Conservation (phyloP, 2,888 invertebrate genomes). For the Lampropteryx suffumata region DNA sequence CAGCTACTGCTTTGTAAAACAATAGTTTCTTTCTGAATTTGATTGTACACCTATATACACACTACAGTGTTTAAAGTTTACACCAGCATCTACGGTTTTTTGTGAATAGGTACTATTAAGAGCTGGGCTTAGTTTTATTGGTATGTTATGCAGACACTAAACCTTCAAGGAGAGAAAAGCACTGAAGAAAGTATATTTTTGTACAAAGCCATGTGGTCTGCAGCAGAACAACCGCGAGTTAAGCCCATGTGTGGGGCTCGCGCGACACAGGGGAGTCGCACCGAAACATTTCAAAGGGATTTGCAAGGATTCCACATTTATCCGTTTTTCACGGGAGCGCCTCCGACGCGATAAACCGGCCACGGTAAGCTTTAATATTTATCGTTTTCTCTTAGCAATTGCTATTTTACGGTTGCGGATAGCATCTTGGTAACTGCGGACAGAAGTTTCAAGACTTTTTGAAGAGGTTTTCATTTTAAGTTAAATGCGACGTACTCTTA, state of each 20-base stretch:
- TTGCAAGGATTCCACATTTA: constrained; percentile 63
- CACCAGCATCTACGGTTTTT: too few relatives aligned
- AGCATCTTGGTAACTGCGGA: constrained; percentile 1
- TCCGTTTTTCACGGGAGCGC: constrained; percentile 69
- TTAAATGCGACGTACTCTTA: too few relatives aligned
- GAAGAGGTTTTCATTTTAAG: background rate
- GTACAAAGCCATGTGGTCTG: constrained; percentile 10
- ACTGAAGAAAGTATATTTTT: constrained; percentile 7
- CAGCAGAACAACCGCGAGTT: constrained; percentile 3
- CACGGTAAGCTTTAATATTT: constrained; percentile 72
- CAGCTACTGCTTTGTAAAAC: too few relatives aligned
- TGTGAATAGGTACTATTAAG: too few relatives aligned
- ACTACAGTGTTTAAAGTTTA: too few relatives aligned
- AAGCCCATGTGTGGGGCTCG: constrained; percentile 6
- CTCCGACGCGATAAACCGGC: constrained; percentile 61
- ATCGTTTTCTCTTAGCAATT: constrained; percentile 58
- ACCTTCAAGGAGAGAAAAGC: background rate
- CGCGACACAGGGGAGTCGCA: constrained; percentile 45
- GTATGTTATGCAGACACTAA: background rate
- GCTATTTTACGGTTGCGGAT: constrained; percentile 28
- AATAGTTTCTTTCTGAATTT: too few relatives aligned
- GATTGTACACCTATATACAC: too few relatives aligned
- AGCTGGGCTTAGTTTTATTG: background rate
- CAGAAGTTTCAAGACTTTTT: constrained; percentile 1
- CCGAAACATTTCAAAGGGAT: constrained; percentile 57